phyloP scores from a whole-genome alignment of 1,140 invertebrate species.

The Melipona quadrifasciata region DNA sequence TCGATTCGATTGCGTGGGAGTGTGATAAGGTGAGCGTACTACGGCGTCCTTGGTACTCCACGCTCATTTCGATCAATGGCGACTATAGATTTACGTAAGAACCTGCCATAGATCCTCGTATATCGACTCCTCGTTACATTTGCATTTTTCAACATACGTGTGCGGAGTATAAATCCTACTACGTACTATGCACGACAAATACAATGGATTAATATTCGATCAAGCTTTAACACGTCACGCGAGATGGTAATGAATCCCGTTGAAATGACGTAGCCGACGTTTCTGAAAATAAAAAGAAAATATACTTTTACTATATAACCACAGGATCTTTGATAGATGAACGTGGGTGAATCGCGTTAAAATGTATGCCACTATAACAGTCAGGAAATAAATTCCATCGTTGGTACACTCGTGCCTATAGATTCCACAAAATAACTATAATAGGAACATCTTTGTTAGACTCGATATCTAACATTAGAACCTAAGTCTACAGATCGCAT shows the following conservation, averaged over 20 bases:
- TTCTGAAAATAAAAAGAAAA: slow-evolving; percentile 14
- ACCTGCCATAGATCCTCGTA: not conserved
- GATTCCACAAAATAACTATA: slow-evolving; percentile 1
- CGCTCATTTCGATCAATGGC: slow-evolving; percentile 28
- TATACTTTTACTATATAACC: not conserved
- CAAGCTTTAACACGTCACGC: not conserved
- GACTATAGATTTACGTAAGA: slow-evolving; percentile 18
- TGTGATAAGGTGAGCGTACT: slow-evolving; percentile 59
- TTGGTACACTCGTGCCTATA: not conserved
- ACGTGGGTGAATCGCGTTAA: not conserved
- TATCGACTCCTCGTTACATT: not conserved
- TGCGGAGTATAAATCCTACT: not conserved
- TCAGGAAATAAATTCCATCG: not conserved
- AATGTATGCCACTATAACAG: not conserved
- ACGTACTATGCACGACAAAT: not conserved
- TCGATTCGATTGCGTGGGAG: slow-evolving; percentile 63
- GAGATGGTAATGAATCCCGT: slow-evolving; percentile 5
- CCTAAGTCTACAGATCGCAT: not conserved
- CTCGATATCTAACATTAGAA: not conserved
- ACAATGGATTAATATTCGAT: slow-evolving; percentile 1
- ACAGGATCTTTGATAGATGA: not conserved
- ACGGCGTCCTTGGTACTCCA: slow-evolving; percentile 32
- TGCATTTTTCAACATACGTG: not conserved
- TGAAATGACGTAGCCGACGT: not conserved
- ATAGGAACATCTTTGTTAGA: not conserved